Evolutionary conservation across 2,888 invertebrate genomes (phyloP).

Genomic region (Lasioglossum zephyrum): DNA sequence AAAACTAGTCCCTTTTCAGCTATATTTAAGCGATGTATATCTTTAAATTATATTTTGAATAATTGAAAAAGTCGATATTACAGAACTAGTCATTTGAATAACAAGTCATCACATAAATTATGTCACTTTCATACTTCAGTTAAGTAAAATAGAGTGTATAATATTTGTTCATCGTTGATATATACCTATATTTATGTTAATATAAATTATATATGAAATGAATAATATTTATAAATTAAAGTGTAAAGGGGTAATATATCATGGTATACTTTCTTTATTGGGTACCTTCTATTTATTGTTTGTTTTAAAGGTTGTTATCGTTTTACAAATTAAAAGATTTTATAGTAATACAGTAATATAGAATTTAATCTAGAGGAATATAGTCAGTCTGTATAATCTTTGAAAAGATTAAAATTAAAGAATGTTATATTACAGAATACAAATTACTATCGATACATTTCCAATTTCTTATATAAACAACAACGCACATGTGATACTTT

Average conservation of each 20-base stretch:
- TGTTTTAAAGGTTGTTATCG: constrained; percentile 8
- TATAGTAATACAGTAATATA: constrained; percentile 8
- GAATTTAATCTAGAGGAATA: constrained; percentile 9
- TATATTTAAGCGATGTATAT: constrained; percentile 40
- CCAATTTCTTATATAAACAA: constrained; percentile 18
- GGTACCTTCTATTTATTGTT: constrained; percentile 2
- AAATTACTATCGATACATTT: constrained; percentile 1
- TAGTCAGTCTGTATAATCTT: not conserved
- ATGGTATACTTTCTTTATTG: not conserved
- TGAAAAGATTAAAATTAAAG: not conserved
- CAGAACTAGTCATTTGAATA: constrained; percentile 17
- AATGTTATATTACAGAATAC: constrained; percentile 14
- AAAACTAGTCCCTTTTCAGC: constrained; percentile 51
- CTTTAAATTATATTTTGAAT: constrained; percentile 46
- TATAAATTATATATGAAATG: constrained; percentile 22
- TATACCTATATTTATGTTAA: constrained; percentile 17
- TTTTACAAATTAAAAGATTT: constrained; percentile 1
- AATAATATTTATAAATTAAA: constrained; percentile 26
- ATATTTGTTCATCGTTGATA: constrained; percentile 24
- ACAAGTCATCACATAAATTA: constrained; percentile 43
- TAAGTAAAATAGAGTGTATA: constrained; percentile 1
- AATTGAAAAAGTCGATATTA: constrained; percentile 38
- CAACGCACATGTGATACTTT: constrained; percentile 26
- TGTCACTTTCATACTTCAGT: constrained; percentile 32
- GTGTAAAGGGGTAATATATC: constrained; percentile 20